A percentile compares a stretch with the other conserved stretches of the same genome.
Conservation (phyloP, 2,113 vertebrate species). For the Cyprinodon brontotheroides region DNA sequence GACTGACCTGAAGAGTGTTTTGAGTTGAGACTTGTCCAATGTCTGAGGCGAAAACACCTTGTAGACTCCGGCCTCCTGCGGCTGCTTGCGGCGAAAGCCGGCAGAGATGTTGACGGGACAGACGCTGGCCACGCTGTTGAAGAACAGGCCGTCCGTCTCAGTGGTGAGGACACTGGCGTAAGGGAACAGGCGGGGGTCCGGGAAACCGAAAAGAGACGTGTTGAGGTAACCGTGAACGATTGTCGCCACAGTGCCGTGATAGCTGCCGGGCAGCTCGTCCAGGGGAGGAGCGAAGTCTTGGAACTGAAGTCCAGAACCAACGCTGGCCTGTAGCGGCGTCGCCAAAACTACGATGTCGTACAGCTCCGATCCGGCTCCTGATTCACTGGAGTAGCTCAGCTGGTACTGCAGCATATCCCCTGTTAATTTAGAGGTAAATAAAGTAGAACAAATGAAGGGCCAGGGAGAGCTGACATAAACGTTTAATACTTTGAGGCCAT, state of each 20-base stretch:
- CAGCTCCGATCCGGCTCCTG: slow-evolving; percentile 75
- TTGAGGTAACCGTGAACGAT: slow-evolving; percentile 97
- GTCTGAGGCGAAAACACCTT: slow-evolving; percentile 89
- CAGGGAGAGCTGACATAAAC: neutral
- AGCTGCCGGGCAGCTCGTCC: slow-evolving; percentile 76
- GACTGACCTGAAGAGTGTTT: slow-evolving; percentile 88
- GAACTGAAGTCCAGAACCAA: slow-evolving; percentile 83
- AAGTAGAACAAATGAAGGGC: slow-evolving; percentile 4
- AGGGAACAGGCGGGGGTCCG: slow-evolving; percentile 94
- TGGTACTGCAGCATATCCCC: slow-evolving; percentile 87
- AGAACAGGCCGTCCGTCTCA: slow-evolving; percentile 85
- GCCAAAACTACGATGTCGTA: slow-evolving; percentile 95
- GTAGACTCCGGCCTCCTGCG: slow-evolving; percentile 93
- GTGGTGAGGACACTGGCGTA: slow-evolving; percentile 91
- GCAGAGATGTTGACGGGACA: slow-evolving; percentile 91
- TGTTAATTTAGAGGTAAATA: slow-evolving; percentile 43
- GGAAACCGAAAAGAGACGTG: slow-evolving; percentile 93
- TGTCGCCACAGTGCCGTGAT: slow-evolving; percentile 88
- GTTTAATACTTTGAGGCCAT: too few relatives aligned
- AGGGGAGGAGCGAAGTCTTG: slow-evolving; percentile 83
- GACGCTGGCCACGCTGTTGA: slow-evolving; percentile 88
- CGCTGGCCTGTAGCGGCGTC: slow-evolving; percentile 83
- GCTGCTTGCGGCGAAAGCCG: slow-evolving; percentile 91
- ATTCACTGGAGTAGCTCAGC: slow-evolving; percentile 80
- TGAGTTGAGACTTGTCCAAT: slow-evolving; percentile 88